Evolutionary conservation across 2,888 invertebrate species (phyloP).

Genomic region (Caenorhabditis sp.): DNA sequence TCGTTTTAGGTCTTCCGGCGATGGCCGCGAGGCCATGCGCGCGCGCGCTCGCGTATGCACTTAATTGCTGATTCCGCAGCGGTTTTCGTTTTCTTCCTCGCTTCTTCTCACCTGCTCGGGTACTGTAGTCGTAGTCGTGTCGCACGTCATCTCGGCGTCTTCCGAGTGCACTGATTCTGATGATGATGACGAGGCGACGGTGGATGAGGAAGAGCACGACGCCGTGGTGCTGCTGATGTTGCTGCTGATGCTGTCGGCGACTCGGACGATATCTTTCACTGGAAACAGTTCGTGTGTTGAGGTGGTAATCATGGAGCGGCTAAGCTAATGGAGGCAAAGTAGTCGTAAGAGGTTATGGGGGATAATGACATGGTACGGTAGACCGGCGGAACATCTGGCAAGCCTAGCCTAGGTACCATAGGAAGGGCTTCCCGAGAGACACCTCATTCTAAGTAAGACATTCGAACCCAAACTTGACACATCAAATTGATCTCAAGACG

Average conservation of each 20-base stretch:
- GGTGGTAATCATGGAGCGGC: slow-evolving; percentile 12
- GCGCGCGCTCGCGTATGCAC: not conserved
- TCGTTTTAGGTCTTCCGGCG: too few species aligned
- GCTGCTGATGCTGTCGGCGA: slow-evolving; percentile 9
- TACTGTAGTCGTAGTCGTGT: slow-evolving; percentile 13
- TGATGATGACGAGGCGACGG: slow-evolving; percentile 29
- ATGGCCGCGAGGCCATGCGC: too few species aligned
- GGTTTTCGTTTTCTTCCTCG: too few species aligned
- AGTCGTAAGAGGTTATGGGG: slow-evolving; percentile 1
- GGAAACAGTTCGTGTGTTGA: slow-evolving; percentile 23
- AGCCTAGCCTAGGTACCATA: too few species aligned
- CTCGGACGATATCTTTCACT: slow-evolving; percentile 71
- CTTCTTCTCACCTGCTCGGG: slow-evolving; percentile 53
- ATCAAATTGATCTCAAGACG: too few species aligned
- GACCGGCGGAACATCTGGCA: slow-evolving; percentile 24
- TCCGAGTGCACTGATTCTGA: slow-evolving; percentile 33
- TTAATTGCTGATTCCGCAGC: slow-evolving; percentile 20
- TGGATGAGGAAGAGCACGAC: slow-evolving; percentile 10
- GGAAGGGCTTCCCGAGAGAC: too few species aligned
- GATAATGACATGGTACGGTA: not conserved
- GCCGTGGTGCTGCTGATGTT: not conserved
- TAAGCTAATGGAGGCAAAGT: slow-evolving; percentile 20
- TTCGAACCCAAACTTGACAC: slow-evolving; percentile 16
- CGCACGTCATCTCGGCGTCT: slow-evolving; percentile 46
- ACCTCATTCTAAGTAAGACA: slow-evolving; percentile 1